Percentiles rank a stretch among this genome's conserved stretches.
phyloP scores from a whole-genome alignment of 1,140 invertebrate genomes.

The Lucilia cuprina region DNA sequence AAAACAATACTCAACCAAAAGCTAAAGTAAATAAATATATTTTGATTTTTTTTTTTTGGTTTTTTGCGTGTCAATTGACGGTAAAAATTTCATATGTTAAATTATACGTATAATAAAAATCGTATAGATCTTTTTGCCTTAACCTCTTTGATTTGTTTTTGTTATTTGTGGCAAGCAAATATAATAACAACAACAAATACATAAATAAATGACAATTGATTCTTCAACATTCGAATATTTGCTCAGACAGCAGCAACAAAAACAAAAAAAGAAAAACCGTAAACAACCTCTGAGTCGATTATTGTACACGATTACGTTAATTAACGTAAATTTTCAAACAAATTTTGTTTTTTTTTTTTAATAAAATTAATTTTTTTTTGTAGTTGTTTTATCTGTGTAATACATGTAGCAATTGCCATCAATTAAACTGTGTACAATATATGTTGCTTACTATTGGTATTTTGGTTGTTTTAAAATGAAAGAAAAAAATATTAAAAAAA shows the following conservation, averaged over 20 bases:
- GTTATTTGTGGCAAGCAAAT: slow-evolving; percentile 7
- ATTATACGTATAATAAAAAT: slow-evolving; percentile 29
- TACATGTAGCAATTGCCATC: slow-evolving; percentile 33
- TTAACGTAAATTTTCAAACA: slow-evolving; percentile 33
- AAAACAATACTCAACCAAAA: neutral
- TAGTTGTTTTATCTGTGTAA: neutral
- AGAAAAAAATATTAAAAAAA: neutral
- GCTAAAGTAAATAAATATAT: too few relatives aligned
- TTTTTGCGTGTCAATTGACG: slow-evolving; percentile 31
- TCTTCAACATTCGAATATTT: slow-evolving; percentile 12
- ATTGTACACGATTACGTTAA: slow-evolving; percentile 34
- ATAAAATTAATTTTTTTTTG: neutral
- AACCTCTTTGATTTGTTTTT: slow-evolving; percentile 23
- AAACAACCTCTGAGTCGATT: slow-evolving; percentile 3
- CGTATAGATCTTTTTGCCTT: neutral
- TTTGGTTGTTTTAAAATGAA: neutral
- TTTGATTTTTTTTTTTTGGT: too few relatives aligned
- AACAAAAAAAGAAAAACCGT: neutral
- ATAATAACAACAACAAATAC: neutral
- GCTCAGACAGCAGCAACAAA: neutral
- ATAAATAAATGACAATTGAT: slow-evolving; percentile 27
- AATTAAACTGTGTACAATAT: slow-evolving; percentile 14
- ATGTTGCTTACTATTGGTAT: neutral
- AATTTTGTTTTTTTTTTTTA: neutral
- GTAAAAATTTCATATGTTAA: slow-evolving; percentile 33